These are phyloP conservation scores for Panurus biarmicus DNA, from an alignment of 2,113 vertebrate species.

Conservation along the genomic window DNA sequence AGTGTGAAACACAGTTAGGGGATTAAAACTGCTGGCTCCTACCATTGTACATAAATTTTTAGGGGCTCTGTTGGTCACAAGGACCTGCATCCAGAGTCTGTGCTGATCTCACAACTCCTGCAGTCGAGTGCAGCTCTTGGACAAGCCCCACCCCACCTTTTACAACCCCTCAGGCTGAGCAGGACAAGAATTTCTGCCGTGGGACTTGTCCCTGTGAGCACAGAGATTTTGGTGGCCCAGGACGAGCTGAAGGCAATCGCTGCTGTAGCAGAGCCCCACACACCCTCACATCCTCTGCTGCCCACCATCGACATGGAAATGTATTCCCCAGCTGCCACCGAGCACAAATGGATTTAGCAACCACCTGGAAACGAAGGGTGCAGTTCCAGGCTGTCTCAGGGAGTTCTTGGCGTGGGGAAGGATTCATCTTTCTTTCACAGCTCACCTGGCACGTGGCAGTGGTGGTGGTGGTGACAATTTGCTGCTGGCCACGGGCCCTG, in stretches of 20 bases:
- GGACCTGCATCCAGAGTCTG: not conserved
- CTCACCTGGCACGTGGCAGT: not conserved
- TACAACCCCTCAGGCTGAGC: not conserved
- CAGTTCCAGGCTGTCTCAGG: not conserved
- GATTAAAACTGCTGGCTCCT: not conserved
- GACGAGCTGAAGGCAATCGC: not conserved
- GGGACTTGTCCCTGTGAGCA: not conserved
- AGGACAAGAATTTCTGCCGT: not conserved
- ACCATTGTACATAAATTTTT: fast-evolving
- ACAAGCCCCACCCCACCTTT: not conserved
- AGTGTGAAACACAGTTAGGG: not conserved
- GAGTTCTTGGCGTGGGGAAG: not conserved
- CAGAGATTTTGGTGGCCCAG: not conserved
- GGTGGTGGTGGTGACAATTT: not conserved
- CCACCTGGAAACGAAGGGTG: not conserved
- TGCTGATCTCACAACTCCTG: not conserved
- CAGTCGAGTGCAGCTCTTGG: not conserved
- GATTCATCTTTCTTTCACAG: slow-evolving; percentile 20
- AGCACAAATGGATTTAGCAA: not conserved
- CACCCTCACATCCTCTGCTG: not conserved
- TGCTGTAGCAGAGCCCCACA: not conserved
- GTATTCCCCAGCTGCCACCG: not conserved
- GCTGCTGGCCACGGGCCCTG: not conserved
- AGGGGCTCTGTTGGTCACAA: not conserved
- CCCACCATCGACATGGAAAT: not conserved